A percentile compares a stretch with the other conserved stretches of the same genome.
phyloP scores from a whole-genome alignment of 2,888 invertebrate species.

The Patella caerulea region DNA sequence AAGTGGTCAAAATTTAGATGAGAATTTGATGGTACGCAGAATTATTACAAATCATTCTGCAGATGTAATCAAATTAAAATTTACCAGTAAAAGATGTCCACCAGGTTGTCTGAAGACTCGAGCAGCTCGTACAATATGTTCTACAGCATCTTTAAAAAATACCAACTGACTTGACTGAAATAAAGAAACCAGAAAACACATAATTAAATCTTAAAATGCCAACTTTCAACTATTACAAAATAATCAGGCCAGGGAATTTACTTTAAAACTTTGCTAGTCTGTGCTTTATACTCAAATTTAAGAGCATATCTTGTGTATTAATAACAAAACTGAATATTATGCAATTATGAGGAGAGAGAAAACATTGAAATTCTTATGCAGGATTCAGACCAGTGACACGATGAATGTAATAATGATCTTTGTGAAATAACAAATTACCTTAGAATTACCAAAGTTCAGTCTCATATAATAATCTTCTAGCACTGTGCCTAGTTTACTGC shows the following conservation, averaged over 20 bases:
- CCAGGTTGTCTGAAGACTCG: conserved; percentile 70
- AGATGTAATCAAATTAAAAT: no score
- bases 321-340: no score
- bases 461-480: conserved; percentile 70
- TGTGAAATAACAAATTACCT: conserved; percentile 44
- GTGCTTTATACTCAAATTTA: background rate
- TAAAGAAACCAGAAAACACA: conserved; percentile 14
- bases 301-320: no score
- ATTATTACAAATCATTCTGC: no score
- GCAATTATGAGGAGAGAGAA: background rate
- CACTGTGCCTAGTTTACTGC: conserved; percentile 59
- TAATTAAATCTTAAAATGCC: no score
- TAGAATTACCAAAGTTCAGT: conserved; percentile 60
- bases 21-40: no score
- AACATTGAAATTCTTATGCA: background rate
- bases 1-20: no score
- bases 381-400: no score
- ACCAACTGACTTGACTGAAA: conserved; percentile 67
- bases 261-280: background rate
- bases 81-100: conserved; percentile 70
- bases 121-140: conserved; percentile 69
- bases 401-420: no score
- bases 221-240: background rate
- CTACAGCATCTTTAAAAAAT: conserved; percentile 70
- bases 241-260: background rate